Percentiles rank a stretch among this genome's conserved stretches.
phyloP scores from a whole-genome alignment of 2,113 vertebrate species.

The Pardalotus punctatus region DNA sequence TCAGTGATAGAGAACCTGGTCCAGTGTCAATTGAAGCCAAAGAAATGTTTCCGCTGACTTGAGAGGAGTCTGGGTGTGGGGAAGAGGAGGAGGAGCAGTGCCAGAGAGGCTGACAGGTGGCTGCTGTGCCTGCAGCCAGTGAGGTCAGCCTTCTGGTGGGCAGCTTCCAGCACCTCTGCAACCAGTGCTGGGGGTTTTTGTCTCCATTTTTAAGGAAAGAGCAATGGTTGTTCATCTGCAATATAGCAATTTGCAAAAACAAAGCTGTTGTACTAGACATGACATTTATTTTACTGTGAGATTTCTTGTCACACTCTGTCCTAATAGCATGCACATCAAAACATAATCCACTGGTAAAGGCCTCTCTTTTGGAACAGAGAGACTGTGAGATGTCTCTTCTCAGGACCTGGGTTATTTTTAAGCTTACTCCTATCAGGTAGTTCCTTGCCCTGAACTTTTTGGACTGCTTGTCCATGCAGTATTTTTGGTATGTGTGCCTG shows the following conservation, averaged over 20 bases:
- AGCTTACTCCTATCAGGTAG: not conserved
- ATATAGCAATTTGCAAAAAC: not conserved
- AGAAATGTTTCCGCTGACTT: not conserved
- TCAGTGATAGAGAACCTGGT: not conserved
- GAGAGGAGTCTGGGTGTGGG: not conserved
- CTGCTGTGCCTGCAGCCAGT: fast-evolving
- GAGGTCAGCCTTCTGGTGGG: not conserved
- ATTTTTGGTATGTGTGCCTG: not conserved
- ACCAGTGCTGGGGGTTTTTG: fast-evolving
- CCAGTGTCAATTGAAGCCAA: not conserved
- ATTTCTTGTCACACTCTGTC: not conserved
- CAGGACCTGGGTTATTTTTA: not conserved
- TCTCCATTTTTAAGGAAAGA: not conserved
- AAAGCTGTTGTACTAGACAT: not conserved
- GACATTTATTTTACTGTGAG: not conserved
- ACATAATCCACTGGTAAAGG: not conserved
- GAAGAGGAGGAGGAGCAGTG: not conserved
- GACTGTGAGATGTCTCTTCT: not conserved
- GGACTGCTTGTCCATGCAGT: not conserved
- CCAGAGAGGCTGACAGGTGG: not conserved
- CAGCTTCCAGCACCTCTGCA: not conserved
- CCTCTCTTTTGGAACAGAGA: not conserved
- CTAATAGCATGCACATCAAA: not conserved
- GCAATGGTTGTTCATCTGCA: not conserved
- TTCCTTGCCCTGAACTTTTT: not conserved